phyloP scores from a whole-genome alignment of 2,113 vertebrate genomes.

The Pluvianellus socialis region DNA sequence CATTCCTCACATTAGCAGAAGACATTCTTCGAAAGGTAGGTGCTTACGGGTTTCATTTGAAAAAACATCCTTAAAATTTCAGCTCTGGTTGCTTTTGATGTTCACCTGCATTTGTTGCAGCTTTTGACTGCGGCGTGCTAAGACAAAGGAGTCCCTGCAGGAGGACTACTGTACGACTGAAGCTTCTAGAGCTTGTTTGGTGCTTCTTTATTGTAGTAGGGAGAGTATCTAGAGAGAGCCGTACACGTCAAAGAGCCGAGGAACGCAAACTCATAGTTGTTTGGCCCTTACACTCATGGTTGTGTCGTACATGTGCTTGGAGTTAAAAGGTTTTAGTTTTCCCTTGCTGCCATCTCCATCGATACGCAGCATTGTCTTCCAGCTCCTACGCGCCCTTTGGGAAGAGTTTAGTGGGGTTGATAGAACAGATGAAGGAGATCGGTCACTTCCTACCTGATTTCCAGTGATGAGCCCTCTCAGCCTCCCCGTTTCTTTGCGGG shows the following conservation, averaged over 20 bases:
- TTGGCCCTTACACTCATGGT: fast-evolving
- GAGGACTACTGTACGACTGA: fast-evolving
- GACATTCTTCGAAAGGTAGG: conserved; percentile 98
- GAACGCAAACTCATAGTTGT: fast-evolving
- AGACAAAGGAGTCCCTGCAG: not conserved
- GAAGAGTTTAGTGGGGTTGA: not conserved
- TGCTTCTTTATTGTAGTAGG: not conserved
- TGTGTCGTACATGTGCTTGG: not conserved
- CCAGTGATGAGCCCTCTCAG: not conserved
- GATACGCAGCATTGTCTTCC: fast-evolving
- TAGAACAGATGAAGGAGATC: not conserved
- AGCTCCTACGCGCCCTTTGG: fast-evolving
- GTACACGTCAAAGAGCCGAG: not conserved
- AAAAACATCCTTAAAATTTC: fast-evolving
- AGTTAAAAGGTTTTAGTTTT: fast-evolving
- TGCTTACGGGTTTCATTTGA: not conserved
- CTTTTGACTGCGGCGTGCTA: not conserved
- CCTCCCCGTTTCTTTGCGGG: fast-evolving
- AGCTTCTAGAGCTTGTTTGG: not conserved
- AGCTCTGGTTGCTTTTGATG: fast-evolving
- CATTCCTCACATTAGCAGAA: conserved; percentile 99
- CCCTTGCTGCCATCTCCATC: not conserved
- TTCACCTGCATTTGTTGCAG: not conserved
- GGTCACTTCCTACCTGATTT: not conserved
- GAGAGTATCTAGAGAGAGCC: not conserved